These are phyloP conservation scores for Agriotes lineatus DNA, from an alignment of 2,888 invertebrate genomes.

Conservation along the genomic window DNA sequence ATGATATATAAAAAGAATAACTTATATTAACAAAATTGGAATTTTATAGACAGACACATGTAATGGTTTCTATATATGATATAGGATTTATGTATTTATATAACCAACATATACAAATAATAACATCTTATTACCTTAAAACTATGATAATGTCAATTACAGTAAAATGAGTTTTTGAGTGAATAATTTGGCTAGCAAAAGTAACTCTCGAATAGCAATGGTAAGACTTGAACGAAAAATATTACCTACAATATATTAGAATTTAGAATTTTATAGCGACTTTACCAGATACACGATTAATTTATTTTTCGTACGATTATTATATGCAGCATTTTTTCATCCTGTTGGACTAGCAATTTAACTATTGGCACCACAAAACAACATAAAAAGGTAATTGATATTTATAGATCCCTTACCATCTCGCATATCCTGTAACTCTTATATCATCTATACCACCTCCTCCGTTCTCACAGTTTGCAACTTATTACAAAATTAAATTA, in stretches of 20 bases:
- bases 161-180: too few species aligned
- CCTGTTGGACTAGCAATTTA: background rate
- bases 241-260: too few species aligned
- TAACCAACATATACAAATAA: slow-evolving; percentile 59
- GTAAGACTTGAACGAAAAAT: too few species aligned
- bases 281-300: background rate
- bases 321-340: slow-evolving; percentile 1
- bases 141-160: slow-evolving; percentile 26
- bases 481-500: background rate
- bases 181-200: too few species aligned
- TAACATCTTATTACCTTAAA: slow-evolving; percentile 45
- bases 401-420: background rate
- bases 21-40: slow-evolving; percentile 53
- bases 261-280: too few species aligned
- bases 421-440: background rate
- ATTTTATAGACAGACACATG: slow-evolving; percentile 51
- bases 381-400: background rate
- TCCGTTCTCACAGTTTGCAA: background rate
- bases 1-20: slow-evolving; percentile 55
- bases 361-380: background rate
- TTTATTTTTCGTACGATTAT: background rate
- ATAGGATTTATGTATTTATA: slow-evolving; percentile 51
- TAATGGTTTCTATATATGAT: slow-evolving; percentile 19
- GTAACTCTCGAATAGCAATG: too few species aligned
- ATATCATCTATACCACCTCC: background rate